A percentile compares a stretch with the other conserved stretches of the same genome.
phyloP scores from a whole-genome alignment of 2,113 vertebrate species.

The Heterochromis multidens region DNA sequence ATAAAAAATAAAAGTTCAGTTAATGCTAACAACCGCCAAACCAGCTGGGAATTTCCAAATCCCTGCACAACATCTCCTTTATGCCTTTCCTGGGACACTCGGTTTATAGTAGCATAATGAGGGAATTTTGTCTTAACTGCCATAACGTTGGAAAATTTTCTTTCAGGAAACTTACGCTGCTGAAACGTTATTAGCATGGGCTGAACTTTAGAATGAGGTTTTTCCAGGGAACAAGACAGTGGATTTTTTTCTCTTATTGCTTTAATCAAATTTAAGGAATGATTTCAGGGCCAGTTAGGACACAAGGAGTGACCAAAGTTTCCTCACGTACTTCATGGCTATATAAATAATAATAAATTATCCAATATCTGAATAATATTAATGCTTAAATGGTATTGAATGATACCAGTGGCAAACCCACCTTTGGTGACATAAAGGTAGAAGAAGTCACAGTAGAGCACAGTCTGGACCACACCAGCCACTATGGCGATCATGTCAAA shows the following conservation, averaged over 20 bases:
- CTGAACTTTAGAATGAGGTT: not conserved
- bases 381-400: not conserved
- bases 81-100: not conserved
- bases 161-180: not conserved
- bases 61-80: constrained; percentile 2
- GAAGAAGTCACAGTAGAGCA: constrained; percentile 99
- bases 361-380: not conserved
- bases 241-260: not conserved
- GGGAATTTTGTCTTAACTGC: not conserved
- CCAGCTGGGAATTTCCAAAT: not conserved
- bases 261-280: not conserved
- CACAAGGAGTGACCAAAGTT: not conserved
- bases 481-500: constrained; percentile 98
- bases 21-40: not conserved
- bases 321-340: not conserved
- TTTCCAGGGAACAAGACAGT: not conserved
- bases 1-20: not conserved
- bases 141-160: not conserved
- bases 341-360: not conserved
- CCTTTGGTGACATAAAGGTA: constrained; percentile 99
- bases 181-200: not conserved
- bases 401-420: constrained; percentile 53
- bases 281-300: not conserved
- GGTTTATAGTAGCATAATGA: not conserved
- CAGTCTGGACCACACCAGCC: constrained; percentile 95